Percentiles rank a stretch among this genome's conserved stretches.
Conservation (phyloP, 2,888 invertebrate genomes). For the Napeogenes sylphis region DNA sequence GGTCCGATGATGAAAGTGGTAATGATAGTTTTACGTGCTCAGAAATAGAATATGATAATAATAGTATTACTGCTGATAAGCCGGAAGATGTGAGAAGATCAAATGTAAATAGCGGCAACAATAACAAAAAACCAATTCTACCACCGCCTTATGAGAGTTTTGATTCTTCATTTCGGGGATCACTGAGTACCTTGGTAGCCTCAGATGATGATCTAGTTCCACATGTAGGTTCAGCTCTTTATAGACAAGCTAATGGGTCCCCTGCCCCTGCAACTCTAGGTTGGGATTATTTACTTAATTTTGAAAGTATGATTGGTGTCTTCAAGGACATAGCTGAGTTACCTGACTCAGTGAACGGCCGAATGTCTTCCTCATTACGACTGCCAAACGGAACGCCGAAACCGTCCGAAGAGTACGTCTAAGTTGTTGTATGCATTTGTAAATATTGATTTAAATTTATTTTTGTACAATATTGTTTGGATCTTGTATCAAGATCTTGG, state of each 20-base stretch:
- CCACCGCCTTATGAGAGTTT: conserved; percentile 92
- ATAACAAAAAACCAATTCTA: conserved; percentile 81
- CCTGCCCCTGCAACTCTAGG: conserved; percentile 89
- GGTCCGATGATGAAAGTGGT: conserved; percentile 92
- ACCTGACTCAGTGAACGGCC: conserved; percentile 87
- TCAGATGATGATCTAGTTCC: conserved; percentile 93
- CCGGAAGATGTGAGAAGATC: conserved; percentile 79
- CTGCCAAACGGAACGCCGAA: conserved; percentile 88
- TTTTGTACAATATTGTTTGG: conserved; percentile 62
- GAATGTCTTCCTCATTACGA: conserved; percentile 85
- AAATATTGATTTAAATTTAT: conserved; percentile 41
- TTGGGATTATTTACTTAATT: conserved; percentile 96
- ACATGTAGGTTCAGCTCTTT: conserved; percentile 87
- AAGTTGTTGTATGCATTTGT: conserved; percentile 37
- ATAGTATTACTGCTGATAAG: conserved; percentile 89
- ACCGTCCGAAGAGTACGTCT: conserved; percentile 94
- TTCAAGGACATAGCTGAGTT: conserved; percentile 97
- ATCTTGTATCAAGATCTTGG: conserved; percentile 74
- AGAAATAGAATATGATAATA: conserved; percentile 97
- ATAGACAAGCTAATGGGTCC: conserved; percentile 87
- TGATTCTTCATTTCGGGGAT: conserved; percentile 95
- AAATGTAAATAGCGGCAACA: conserved; percentile 74
- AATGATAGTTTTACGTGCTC: conserved; percentile 99
- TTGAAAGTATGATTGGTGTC: conserved; percentile 95
- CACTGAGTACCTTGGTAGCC: conserved; percentile 94